phyloP scores from a whole-genome alignment of 1,140 invertebrate genomes.

The Drosophila tsacasi region DNA sequence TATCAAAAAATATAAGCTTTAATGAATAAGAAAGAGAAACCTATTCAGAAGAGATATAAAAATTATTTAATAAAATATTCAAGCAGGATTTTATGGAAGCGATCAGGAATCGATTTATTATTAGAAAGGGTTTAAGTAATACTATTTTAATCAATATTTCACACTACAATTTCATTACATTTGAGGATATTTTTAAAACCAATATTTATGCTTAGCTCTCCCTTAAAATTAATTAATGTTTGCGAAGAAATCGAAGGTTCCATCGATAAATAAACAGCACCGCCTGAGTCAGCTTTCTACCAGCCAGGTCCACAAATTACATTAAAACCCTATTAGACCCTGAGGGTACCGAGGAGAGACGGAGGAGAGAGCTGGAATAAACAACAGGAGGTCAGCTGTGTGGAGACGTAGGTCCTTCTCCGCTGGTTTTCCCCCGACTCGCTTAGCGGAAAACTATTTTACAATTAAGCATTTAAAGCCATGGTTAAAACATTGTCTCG shows the following conservation, averaged over 20 bases:
- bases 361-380: slow-evolving; percentile 15
- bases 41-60: background rate
- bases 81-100: background rate
- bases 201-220: background rate
- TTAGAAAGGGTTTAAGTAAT: too few relatives aligned
- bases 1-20: too few relatives aligned
- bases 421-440: slow-evolving; percentile 5
- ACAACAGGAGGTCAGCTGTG: slow-evolving; percentile 19
- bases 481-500: slow-evolving; percentile 56
- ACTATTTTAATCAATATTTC: too few relatives aligned
- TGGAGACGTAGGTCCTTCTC: background rate
- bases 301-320: slow-evolving; percentile 27
- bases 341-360: background rate
- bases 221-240: slow-evolving; percentile 2
- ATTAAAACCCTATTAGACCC: slow-evolving; percentile 42
- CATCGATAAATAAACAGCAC: slow-evolving; percentile 14
- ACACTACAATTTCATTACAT: background rate
- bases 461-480: slow-evolving; percentile 67
- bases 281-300: slow-evolving; percentile 2
- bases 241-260: slow-evolving; percentile 6
- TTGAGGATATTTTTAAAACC: background rate
- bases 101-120: background rate
- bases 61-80: background rate
- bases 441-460: slow-evolving; percentile 54
- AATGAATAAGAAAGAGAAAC: background rate